These are phyloP conservation scores for Athetis lepigone DNA, from an alignment of 2,888 invertebrate species.

Conservation along the genomic window DNA sequence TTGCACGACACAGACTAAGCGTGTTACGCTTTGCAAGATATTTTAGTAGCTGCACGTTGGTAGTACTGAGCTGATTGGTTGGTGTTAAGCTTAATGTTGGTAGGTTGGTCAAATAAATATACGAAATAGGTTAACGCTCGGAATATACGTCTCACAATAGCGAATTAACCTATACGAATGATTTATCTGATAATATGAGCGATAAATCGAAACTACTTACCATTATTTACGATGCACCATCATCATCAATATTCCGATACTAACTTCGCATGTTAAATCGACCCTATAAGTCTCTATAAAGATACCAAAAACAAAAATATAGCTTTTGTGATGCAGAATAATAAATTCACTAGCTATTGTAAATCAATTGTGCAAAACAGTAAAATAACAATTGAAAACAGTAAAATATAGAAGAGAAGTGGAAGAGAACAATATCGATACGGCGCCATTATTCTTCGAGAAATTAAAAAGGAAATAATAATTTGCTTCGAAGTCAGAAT, in stretches of 20 bases:
- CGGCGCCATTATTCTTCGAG: slow-evolving; percentile 57
- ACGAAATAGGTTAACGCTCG: too few species aligned
- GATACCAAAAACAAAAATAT: slow-evolving; percentile 26
- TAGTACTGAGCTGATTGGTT: not conserved
- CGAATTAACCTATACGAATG: too few species aligned
- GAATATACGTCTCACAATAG: too few species aligned
- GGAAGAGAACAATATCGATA: slow-evolving; percentile 69
- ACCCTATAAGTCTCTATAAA: not conserved
- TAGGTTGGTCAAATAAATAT: not conserved
- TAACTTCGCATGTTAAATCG: too few species aligned
- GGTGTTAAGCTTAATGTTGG: not conserved
- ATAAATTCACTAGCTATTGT: slow-evolving; percentile 65
- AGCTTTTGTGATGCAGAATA: slow-evolving; percentile 19
- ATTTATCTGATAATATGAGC: too few species aligned
- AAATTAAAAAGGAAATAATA: slow-evolving; percentile 71
- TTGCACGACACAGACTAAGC: slow-evolving; percentile 1
- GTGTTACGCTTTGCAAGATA: not conserved
- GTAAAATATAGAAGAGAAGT: slow-evolving; percentile 65
- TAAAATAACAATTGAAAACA: slow-evolving; percentile 64
- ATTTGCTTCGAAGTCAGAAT: slow-evolving; percentile 45
- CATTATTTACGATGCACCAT: too few species aligned
- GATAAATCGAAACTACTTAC: too few species aligned
- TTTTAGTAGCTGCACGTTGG: not conserved
- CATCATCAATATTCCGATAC: not conserved
- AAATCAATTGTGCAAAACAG: slow-evolving; percentile 66